These are phyloP conservation scores for Myotis myotis DNA, from an alignment of 2,797 vertebrate species.

Conservation along the genomic window DNA sequence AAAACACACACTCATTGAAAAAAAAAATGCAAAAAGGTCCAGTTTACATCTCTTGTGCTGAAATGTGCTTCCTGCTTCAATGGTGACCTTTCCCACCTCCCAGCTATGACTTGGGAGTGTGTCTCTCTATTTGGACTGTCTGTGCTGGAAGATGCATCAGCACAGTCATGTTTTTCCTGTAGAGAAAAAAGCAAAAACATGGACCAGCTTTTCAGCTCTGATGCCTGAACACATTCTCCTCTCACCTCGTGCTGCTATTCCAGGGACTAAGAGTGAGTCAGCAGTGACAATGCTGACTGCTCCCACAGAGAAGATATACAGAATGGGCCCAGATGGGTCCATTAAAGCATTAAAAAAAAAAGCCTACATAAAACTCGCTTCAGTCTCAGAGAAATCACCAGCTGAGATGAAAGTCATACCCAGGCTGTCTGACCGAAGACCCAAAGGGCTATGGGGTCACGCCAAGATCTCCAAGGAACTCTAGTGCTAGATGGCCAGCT, in stretches of 20 bases:
- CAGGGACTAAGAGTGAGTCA: slow-evolving; percentile 65
- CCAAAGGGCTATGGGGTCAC: background rate
- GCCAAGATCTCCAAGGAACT: background rate
- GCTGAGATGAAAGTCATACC: background rate
- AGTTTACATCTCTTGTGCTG: background rate
- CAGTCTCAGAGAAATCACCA: background rate
- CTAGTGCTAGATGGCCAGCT: background rate
- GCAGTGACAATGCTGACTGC: background rate
- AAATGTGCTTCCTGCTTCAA: background rate
- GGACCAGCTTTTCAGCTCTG: slow-evolving; percentile 45
- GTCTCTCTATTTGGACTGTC: slow-evolving; percentile 24
- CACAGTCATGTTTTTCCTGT: slow-evolving; percentile 44
- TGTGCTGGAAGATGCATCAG: background rate
- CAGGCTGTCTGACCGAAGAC: background rate
- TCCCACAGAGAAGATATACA: slow-evolving; percentile 31
- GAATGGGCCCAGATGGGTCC: slow-evolving; percentile 13
- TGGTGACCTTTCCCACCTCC: background rate
- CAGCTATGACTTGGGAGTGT: background rate
- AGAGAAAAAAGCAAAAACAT: slow-evolving; percentile 14
- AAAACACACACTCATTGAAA: background rate
- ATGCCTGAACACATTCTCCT: slow-evolving; percentile 43
- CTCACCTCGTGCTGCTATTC: slow-evolving; percentile 65
- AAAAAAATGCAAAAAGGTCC: background rate
- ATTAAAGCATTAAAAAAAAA: slow-evolving; percentile 37
- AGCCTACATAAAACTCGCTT: background rate